Evolutionary conservation across 2,797 vertebrate genomes (phyloP), one percentile per base, ranked within the genome.

Genomic region (Xiphophorus birchmanni): DNA sequence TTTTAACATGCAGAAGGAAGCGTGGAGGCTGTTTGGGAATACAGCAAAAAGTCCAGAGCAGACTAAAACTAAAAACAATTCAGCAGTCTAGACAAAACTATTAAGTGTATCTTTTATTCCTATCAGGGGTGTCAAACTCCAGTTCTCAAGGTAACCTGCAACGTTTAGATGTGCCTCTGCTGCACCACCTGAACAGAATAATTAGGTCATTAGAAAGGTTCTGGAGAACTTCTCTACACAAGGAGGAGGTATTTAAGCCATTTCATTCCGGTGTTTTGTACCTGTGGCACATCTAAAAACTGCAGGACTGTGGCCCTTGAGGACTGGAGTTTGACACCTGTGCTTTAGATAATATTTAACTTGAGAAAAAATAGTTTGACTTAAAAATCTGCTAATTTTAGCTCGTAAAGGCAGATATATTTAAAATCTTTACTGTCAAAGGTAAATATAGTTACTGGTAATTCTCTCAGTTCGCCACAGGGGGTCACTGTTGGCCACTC

Each of bases 401-500:
- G 35, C 35, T 40, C 2, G 2, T 44, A n/a, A 71, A 23, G 40
- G 67, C 13, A 71, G 67, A n/a, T n/a, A 71, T 40, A 40, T 67
- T 40, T 67, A 15, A 63, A 58, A 63, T 35, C 58, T 63, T 63
- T 63, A 32, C 29, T 32, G 18, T 40, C 63, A 67, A 67, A 67
- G 65, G 18, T 23, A 10, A 9, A 35, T 37, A 67, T 69, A n/a
- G 37, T 15, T 47, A 3, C 44, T 44, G 23, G 67, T 71, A 44
- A 29, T 47, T 4, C 13, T 1, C 42, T 8, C 0, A 40, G 13
- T 15, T 85, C 17, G 7, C 93, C 95, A 95, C 94, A 84, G 0
- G 93, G 89, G 32, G 95, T 78, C 95, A 88, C 76, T 91, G 86
- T 91, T 69, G n/a, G 45, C 71, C 17, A 45, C 11, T 32, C 42